A percentile compares a stretch with the other conserved stretches of the same genome.
Conservation (phyloP, 2,888 invertebrate genomes). For the Stictocephala bisonia region DNA sequence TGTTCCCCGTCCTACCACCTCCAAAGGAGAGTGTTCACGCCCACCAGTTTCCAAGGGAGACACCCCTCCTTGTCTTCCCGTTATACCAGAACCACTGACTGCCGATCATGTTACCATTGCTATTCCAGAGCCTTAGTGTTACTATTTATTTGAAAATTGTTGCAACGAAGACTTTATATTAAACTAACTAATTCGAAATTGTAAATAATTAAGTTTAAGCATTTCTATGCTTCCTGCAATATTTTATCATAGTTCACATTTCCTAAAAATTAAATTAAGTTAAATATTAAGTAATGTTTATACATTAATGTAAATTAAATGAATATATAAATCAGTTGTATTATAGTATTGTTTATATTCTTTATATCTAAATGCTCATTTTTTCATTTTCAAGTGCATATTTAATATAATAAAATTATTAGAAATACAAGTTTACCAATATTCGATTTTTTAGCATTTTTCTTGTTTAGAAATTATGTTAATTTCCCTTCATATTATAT, state of each 20-base stretch:
- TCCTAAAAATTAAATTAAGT: constrained; percentile 14
- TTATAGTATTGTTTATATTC: constrained; percentile 37
- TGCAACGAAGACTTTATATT: constrained; percentile 18
- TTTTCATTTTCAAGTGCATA: constrained; percentile 27
- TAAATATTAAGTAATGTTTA: too few relatives aligned
- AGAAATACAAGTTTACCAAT: too few relatives aligned
- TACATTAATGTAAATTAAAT: constrained; percentile 2
- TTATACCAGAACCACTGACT: constrained; percentile 44
- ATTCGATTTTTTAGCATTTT: too few relatives aligned
- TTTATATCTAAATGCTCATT: constrained; percentile 30
- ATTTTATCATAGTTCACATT: background rate
- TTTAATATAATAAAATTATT: constrained; percentile 35
- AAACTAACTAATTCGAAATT: background rate
- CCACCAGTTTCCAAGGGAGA: constrained; percentile 7
- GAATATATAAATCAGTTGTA: background rate
- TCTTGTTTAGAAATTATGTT: too few relatives aligned
- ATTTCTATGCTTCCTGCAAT: constrained; percentile 34
- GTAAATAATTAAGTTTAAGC: constrained; percentile 27
- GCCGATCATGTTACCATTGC: constrained; percentile 40
- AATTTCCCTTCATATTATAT: too few relatives aligned
- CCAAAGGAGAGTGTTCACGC: constrained; percentile 30
- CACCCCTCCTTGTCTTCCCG: constrained; percentile 45
- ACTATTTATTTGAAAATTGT: background rate
- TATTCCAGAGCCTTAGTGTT: constrained; percentile 25
- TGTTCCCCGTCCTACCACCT: constrained; percentile 23